Percentiles rank a stretch among this genome's conserved stretches.
Evolutionary conservation across 2,113 vertebrate genomes (phyloP).

Genomic region (Strix uralensis): DNA sequence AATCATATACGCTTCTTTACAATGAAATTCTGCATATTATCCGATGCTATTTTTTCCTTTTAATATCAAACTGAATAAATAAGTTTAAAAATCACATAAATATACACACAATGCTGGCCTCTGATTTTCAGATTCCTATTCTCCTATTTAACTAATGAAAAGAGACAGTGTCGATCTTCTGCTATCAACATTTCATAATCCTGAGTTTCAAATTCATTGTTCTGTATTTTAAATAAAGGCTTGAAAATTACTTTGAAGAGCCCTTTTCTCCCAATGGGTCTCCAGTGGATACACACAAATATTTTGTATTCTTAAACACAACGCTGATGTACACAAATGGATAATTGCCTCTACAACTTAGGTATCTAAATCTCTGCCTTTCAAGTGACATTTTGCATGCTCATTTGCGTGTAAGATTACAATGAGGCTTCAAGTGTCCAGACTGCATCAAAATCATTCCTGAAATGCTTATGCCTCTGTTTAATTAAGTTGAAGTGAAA

Average conservation of each 20-base stretch:
- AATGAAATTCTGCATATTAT: not conserved
- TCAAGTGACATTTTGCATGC: constrained; percentile 57
- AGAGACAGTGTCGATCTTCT: not conserved
- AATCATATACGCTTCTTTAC: not conserved
- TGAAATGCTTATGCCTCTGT: constrained; percentile 41
- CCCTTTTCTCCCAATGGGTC: not conserved
- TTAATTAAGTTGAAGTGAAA: constrained; percentile 67
- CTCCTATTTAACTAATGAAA: constrained; percentile 7
- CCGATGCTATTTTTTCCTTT: not conserved
- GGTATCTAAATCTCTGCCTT: constrained; percentile 40
- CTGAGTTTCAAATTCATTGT: not conserved
- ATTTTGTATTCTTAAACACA: constrained; percentile 36
- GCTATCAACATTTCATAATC: not conserved
- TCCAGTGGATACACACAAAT: not conserved
- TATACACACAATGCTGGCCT: not conserved
- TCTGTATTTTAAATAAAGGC: constrained; percentile 14
- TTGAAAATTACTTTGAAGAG: constrained; percentile 37
- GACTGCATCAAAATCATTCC: constrained; percentile 43
- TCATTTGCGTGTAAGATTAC: constrained; percentile 52
- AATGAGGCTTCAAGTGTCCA: constrained; percentile 48
- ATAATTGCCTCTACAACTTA: constrained; percentile 54
- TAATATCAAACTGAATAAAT: constrained; percentile 12
- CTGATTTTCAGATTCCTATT: constrained; percentile 6
- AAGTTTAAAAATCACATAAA: not conserved
- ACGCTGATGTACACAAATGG: constrained; percentile 19